These are phyloP conservation scores for Cosmia trapezina DNA, from an alignment of 2,888 invertebrate species.

Conservation along the genomic window DNA sequence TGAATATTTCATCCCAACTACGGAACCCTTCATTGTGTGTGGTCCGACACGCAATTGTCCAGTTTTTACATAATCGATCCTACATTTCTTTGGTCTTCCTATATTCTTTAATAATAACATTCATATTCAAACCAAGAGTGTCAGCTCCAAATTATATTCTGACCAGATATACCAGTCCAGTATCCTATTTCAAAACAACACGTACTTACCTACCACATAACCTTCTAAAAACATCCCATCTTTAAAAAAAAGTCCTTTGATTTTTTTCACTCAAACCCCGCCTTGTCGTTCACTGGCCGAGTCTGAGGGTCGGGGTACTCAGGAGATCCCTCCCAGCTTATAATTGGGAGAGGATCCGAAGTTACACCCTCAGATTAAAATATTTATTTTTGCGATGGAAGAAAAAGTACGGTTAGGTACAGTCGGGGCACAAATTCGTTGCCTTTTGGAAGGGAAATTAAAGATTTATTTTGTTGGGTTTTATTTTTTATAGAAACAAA, in stretches of 20 bases:
- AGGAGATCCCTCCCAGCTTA: slow-evolving; percentile 65
- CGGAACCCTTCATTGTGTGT: no score
- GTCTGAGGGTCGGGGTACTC: slow-evolving; percentile 53
- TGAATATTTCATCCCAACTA: no score
- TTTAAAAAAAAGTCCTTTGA: slow-evolving; percentile 54
- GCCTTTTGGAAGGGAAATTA: not conserved
- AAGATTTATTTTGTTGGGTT: not conserved
- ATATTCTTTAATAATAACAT: not conserved
- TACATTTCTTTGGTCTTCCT: not conserved
- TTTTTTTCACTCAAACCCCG: slow-evolving; percentile 57
- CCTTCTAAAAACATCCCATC: slow-evolving; percentile 31
- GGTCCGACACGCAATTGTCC: no score
- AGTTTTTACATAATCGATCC: not conserved
- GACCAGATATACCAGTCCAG: not conserved
- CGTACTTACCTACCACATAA: slow-evolving; percentile 18
- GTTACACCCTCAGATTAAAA: slow-evolving; percentile 84
- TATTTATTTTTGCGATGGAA: slow-evolving; percentile 87
- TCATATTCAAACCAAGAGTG: not conserved
- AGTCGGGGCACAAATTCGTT: slow-evolving; percentile 42
- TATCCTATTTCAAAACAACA: slow-evolving; percentile 32
- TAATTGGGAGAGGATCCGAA: slow-evolving; percentile 79
- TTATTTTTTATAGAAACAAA: not conserved
- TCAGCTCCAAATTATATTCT: no score
- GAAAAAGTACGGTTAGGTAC: slow-evolving; percentile 79
- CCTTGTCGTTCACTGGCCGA: slow-evolving; percentile 67